A percentile compares a stretch with the other conserved stretches of the same genome.
Evolutionary conservation across 2,888 invertebrate species (phyloP).

Genomic region (Girardia tigrina): DNA sequence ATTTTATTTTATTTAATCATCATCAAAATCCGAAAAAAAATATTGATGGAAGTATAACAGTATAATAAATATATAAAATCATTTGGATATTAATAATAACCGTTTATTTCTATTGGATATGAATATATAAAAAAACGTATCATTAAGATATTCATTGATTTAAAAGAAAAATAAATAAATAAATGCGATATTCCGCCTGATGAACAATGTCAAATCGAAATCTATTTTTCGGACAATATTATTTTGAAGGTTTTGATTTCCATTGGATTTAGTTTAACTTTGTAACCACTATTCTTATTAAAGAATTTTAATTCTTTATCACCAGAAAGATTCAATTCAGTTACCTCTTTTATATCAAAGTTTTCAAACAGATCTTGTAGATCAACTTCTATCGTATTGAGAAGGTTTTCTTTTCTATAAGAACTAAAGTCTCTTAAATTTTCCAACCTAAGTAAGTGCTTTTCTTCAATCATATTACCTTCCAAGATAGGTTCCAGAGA

Average conservation of each 20-base stretch:
- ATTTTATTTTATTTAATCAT: too few species aligned
- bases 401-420: constrained; percentile 43
- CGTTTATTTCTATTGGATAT: too few species aligned
- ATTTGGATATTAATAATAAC: too few species aligned
- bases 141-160: too few species aligned
- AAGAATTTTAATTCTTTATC: not conserved
- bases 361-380: constrained; percentile 44
- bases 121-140: too few species aligned
- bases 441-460: constrained; percentile 42
- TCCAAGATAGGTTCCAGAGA: constrained; percentile 43
- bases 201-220: too few species aligned
- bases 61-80: too few species aligned
- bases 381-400: constrained; percentile 44
- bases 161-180: too few species aligned
- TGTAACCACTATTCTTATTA: not conserved
- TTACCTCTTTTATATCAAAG: constrained; percentile 39
- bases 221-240: not conserved
- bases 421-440: constrained; percentile 30
- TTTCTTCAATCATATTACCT: constrained; percentile 41
- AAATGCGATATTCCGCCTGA: too few species aligned
- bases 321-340: not conserved
- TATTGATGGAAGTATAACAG: too few species aligned
- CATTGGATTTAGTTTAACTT: not conserved
- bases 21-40: too few species aligned
- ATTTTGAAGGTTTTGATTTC: not conserved